Conservation (phyloP, 1,140 invertebrate genomes). For the Mylabris phalerata region DNA sequence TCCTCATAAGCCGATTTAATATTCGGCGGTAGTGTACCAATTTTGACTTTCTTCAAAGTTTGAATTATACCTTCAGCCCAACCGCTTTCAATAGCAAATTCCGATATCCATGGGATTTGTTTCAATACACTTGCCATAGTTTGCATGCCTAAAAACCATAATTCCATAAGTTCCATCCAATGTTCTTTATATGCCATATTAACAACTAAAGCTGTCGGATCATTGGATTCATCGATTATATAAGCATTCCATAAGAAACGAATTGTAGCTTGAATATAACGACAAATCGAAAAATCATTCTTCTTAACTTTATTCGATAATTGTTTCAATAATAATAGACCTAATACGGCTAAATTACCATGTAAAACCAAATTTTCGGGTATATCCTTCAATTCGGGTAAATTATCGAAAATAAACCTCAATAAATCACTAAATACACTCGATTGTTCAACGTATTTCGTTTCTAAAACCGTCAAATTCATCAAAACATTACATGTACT, state of each 20-base stretch:
- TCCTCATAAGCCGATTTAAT: slow-evolving; percentile 86
- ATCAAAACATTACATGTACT: slow-evolving; percentile 87
- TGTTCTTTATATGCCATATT: slow-evolving; percentile 77
- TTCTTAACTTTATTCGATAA: slow-evolving; percentile 73
- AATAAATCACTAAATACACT: slow-evolving; percentile 68
- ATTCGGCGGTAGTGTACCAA: slow-evolving; percentile 70
- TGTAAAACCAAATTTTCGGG: slow-evolving; percentile 76
- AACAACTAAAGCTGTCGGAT: slow-evolving; percentile 71
- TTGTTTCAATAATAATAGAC: slow-evolving; percentile 76
- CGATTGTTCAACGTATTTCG: slow-evolving; percentile 70
- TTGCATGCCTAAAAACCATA: slow-evolving; percentile 93
- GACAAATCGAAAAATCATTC: slow-evolving; percentile 79
- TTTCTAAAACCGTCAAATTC: slow-evolving; percentile 84
- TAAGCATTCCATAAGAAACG: slow-evolving; percentile 90
- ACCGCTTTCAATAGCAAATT: slow-evolving; percentile 86
- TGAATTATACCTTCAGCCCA: slow-evolving; percentile 82
- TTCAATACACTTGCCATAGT: slow-evolving; percentile 74
- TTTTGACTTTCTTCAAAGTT: slow-evolving; percentile 71
- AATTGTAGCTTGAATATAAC: slow-evolving; percentile 81
- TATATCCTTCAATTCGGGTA: slow-evolving; percentile 78
- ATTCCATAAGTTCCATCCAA: slow-evolving; percentile 82
- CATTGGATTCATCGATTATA: slow-evolving; percentile 77
- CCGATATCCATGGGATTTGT: slow-evolving; percentile 79
- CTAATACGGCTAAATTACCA: slow-evolving; percentile 76
- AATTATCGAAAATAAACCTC: slow-evolving; percentile 79